These are phyloP conservation scores for Vandiemenella viatica DNA, from an alignment of 2,888 invertebrate genomes.

Conservation along the genomic window DNA sequence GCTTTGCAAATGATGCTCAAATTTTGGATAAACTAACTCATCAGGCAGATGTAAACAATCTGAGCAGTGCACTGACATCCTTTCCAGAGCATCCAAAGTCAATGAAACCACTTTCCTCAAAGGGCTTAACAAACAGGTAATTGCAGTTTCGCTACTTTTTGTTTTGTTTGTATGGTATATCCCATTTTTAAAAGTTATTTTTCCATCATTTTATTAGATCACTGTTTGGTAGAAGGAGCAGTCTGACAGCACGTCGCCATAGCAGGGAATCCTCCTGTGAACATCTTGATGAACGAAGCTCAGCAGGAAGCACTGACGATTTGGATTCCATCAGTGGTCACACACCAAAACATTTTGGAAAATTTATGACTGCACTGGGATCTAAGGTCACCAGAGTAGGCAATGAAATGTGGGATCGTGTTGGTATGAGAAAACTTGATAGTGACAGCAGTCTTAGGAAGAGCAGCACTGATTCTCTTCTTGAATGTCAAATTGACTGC, in stretches of 20 bases:
- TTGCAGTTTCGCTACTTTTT: no score
- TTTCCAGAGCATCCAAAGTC: no score
- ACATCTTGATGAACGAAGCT: slow-evolving; percentile 18
- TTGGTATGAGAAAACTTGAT: slow-evolving; percentile 5
- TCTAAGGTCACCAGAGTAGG: slow-evolving; percentile 10
- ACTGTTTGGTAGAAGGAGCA: slow-evolving; percentile 18
- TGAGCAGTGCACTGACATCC: no score
- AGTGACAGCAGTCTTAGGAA: slow-evolving; percentile 4
- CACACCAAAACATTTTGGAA: slow-evolving; percentile 4
- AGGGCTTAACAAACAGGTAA: no score
- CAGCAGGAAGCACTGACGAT: slow-evolving; percentile 15
- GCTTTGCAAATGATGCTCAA: slow-evolving; percentile 66
- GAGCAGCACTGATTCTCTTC: slow-evolving; percentile 7
- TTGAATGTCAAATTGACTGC: background rate
- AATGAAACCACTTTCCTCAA: no score
- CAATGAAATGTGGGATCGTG: slow-evolving; percentile 8
- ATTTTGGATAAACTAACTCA: slow-evolving; percentile 27
- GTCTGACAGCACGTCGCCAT: slow-evolving; percentile 15
- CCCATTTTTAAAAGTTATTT: no score
- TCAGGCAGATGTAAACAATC: no score
- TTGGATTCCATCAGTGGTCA: slow-evolving; percentile 11
- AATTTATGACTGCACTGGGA: slow-evolving; percentile 10
- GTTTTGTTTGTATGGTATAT: no score
- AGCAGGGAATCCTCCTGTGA: slow-evolving; percentile 21
- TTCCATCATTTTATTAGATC: slow-evolving; percentile 17